Base-by-base conservation (phyloP, 2,113 vertebrate species). In the Collichthys lucidus region DNA sequence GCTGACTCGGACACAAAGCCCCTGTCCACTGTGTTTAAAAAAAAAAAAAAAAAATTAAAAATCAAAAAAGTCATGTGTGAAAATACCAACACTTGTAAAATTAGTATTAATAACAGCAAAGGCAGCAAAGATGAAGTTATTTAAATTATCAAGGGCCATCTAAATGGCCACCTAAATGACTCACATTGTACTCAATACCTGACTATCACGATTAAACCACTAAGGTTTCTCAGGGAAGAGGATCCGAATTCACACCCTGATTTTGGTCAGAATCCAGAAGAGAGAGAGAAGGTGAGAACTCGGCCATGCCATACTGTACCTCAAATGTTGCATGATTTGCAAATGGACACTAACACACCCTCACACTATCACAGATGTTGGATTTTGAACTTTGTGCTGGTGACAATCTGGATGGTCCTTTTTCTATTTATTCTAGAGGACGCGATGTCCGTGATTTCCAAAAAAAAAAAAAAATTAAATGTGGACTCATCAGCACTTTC, bases 201-300 rank as follows among this genome's bases (percentile, higher is more conserved):
- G 16, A 42, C 75, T 19, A 50, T 52, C 35, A 24, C 0, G n/a
- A 71, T 74, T 4, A 64, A 49, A 55, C 42, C 44, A 19, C 29
- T 16, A 3, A 22, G 17, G 61, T 79, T 75, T 74, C 69, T 71
- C 74, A 24, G 49, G 71, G 71, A 71, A 57, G 59, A 49, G 70
- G 40, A n/a, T 44, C 50, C 3, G 24, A 12, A n/a, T 4, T 64
- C 55, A 56, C 40, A 7, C 71, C 71, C 75, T 55, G 75, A 56
- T 46, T 24, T 9, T 35, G 9, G 44, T 35, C 52, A 62, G 35
- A 69, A 17, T 73, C 62, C 77, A 74, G 44, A 59, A 44, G 60
- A 7, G 6, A 7, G 6, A 7, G 31, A 9, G 35, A 40, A 35
- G n/a, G 15, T 22, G 3, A 62, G 20, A 52, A 16, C 17, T 15